Evolutionary conservation across 2,888 invertebrate species (phyloP), one percentile per base, ranked within the genome.

Genomic region (Galeopsomyia nigrocyanea): DNA sequence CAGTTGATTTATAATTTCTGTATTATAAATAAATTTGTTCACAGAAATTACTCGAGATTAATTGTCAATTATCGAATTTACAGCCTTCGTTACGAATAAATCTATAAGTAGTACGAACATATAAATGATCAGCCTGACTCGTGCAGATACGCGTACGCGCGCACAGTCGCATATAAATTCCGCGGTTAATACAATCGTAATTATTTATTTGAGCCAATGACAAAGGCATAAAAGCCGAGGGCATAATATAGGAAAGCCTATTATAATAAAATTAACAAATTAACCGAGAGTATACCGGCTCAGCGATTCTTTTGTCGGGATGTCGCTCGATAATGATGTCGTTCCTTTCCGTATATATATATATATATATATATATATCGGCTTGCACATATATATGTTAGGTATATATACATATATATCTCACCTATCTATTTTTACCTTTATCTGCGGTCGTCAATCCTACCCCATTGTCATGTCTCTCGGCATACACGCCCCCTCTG

Each of bases 251-350:
- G 76, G 76, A 68, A 73, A 74, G 75, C 69, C 75, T 73, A 76
- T 78, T 78, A 76, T 76, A 80, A 81, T 79, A 78, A 79, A 79
- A 80, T 81, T 77, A 80, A 80, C 77, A 75, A 78, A 78, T 79
- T 78, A 76, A 75, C 74, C 50, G 71, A 68, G 70, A 68, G 70
- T 53, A 50, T 60, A 10, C 39, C 73, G 71, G 64, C 68, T 55
- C 72, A 62, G 61, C 61, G 68, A 75, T 70, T 73, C 78, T 71
- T 68, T 66, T 71, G 67, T 73, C 68, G 73, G 66, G n/a, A n/a
- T 64, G 46, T 73, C 73, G 70, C 62, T 65, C 73, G 67, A 55
- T 66, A 55, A 49, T 71, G 56, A 19, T 65, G 70, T 50, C 39
- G 56, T 56, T 63, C 65, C 51, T 14, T 17, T 39, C 39, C 7